Base-by-base conservation (phyloP, 2,113 vertebrate genomes). In the Anguilla rostrata region DNA sequence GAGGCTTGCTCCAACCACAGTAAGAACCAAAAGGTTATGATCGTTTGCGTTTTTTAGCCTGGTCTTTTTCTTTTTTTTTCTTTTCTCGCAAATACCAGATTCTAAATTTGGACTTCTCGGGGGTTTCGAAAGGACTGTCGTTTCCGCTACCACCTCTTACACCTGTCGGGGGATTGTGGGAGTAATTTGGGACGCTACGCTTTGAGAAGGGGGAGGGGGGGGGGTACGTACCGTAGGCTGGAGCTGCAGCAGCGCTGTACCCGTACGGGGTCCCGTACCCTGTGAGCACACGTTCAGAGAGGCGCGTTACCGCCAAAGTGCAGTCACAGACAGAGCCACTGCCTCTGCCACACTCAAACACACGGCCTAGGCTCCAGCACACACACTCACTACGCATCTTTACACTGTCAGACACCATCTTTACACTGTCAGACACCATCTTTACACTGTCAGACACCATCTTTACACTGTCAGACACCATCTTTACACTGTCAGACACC, bases 201-300 rank as follows among this genome's bases (percentile, higher is more conserved):
- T 71, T 20, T 34, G 86, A 81, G 20, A 60, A 86, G 80, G 83
- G 82, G 81, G 82, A 83, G 78, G 78, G 86, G 34, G 29, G 29
- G 80, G 22, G 88, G 87, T 95, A 98, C 98, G 14, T 98, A 99
- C 98, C 98, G 81, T 99, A 99, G 86, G 98, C 97, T 84, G 98
- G 98, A 39, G 96, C 94, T 87, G 98, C 97, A 11, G 98, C 98
- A 88, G 98, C 95, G 86, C 97, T 97, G 92, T 99, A 99, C 85
- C 97, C 98, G 56, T 99, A 99, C 0, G 98, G 98, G 84, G 97
- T 94, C 92, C 98, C 98, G 3, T 99, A 99, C 88, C 98, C 98
- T 99, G 92, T 60, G 86, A 94, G 93, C 5, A 91, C 1, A 90
- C 39, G 26, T 29, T 78, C 34, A 90, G 84, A 71, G 40, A 22